Base-by-base conservation (phyloP, 2,797 vertebrate species). In the Gadopsis bispinosus region DNA sequence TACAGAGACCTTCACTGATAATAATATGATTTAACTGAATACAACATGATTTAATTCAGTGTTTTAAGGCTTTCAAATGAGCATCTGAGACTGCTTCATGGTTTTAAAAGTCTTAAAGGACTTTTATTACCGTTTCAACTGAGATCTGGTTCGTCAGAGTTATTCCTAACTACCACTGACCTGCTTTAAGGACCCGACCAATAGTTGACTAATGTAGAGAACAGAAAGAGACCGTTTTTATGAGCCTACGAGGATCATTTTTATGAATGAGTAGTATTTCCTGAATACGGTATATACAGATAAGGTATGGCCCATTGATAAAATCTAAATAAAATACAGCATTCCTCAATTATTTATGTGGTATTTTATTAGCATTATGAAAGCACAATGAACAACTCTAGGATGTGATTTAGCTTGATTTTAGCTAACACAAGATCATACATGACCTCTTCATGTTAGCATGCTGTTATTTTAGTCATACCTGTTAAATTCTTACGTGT, bases 1-100 rank as follows among this genome's bases (percentile, higher is more conserved):
- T 20, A 5, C 33, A 31, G 76, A 58, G 71, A 77, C 55, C 66
- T 67, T 79, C 14, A 31, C 77, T 79, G 78, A 88, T 87, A 62
- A 5, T 80, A 78, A 86, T 80, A 20, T 67, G 22, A 79, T 87
- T 79, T 63, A 82, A 74, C 39, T 66, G 68, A 68, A 69, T 63
- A 41, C 56, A 69, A 71, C 65, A 64, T 58, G 20, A 62, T 79
- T 83, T 77, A 17, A 72, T 85, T 64, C 41, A 22, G 62, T 43
- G 56, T 47, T 77, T 82, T 16, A 50, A 61, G 41, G 26, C 47
- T 72, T 83, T 75, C 17, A 45, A 72, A 64, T 74, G 55, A 59
- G 20, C 72, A 73, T 72, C 45, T 35, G 79, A 78, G 69, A 56
- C 74, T 45, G 20, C 48, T 66, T 60, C 4, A 4, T 64, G 75